Evolutionary conservation across 2,888 invertebrate species (phyloP).

Genomic region (Lamellibrachia columna): DNA sequence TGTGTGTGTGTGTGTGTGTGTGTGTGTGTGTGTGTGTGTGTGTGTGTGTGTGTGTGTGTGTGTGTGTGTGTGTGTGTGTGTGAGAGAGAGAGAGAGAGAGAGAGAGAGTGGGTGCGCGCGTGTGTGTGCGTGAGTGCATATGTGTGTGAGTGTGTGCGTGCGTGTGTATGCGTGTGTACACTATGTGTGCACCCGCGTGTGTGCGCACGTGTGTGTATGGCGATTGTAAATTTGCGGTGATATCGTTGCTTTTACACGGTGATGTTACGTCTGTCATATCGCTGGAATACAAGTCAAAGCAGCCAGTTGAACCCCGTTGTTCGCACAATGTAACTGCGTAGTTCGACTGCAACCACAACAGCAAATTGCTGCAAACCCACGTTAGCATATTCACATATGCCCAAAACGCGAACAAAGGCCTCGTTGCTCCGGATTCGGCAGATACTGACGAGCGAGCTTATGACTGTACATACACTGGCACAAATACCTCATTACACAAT

Average conservation of each 20-base stretch:
- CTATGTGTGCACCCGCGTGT: too few species aligned
- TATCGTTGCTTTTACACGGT: neutral
- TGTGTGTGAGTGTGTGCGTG: too few species aligned
- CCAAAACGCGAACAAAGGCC: neutral
- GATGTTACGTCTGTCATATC: neutral
- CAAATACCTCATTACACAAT: neutral
- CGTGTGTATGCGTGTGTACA: too few species aligned
- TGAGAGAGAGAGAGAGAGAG: too few species aligned
- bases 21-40: neutral
- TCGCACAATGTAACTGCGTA: neutral
- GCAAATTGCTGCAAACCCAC: too few species aligned
- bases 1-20: neutral
- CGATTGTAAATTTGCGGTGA: neutral
- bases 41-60: neutral
- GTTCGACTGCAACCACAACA: neutral
- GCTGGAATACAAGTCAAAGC: neutral
- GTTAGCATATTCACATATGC: neutral
- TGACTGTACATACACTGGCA: neutral
- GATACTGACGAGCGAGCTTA: neutral
- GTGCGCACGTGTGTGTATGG: neutral
- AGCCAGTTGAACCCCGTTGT: neutral
- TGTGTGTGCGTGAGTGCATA: neutral
- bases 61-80: too few species aligned
- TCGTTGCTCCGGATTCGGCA: neutral
- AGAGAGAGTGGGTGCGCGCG: too few species aligned